These are phyloP conservation scores for Limenitis camilla DNA, from an alignment of 2,888 invertebrate genomes.

Conservation along the genomic window DNA sequence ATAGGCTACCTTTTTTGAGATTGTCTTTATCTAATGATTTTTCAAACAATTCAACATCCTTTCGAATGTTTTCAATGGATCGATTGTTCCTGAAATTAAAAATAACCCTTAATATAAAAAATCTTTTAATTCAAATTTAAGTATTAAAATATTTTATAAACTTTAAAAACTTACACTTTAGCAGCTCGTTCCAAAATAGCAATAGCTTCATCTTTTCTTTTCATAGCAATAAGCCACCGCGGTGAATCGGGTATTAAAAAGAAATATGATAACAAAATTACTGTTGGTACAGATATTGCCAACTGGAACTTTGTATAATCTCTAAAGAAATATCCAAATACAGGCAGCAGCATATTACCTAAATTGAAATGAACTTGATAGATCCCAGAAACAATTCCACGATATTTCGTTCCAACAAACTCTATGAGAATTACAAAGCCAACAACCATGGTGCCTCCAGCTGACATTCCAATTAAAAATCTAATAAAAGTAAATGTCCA, in stretches of 20 bases:
- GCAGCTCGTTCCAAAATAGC: constrained; percentile 78
- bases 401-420: constrained; percentile 69
- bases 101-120: neutral
- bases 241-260: constrained; percentile 86
- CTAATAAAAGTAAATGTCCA: constrained; percentile 78
- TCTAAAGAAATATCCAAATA: constrained; percentile 77
- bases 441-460: constrained; percentile 83
- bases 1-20: constrained; percentile 68
- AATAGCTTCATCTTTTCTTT: constrained; percentile 76
- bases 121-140: neutral
- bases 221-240: constrained; percentile 82
- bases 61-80: constrained; percentile 59
- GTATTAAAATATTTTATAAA: neutral
- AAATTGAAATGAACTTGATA: constrained; percentile 80
- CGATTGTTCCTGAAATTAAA: constrained; percentile 59
- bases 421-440: constrained; percentile 77
- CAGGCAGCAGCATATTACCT: constrained; percentile 77
- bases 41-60: constrained; percentile 52
- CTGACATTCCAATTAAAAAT: constrained; percentile 81
- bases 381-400: constrained; percentile 72
- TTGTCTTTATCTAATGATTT: constrained; percentile 42
- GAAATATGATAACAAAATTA: constrained; percentile 76
- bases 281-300: constrained; percentile 71
- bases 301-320: constrained; percentile 79
- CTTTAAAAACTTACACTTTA: constrained; percentile 38